Conservation (phyloP, 2,113 vertebrate genomes). For the Galbula dea region DNA sequence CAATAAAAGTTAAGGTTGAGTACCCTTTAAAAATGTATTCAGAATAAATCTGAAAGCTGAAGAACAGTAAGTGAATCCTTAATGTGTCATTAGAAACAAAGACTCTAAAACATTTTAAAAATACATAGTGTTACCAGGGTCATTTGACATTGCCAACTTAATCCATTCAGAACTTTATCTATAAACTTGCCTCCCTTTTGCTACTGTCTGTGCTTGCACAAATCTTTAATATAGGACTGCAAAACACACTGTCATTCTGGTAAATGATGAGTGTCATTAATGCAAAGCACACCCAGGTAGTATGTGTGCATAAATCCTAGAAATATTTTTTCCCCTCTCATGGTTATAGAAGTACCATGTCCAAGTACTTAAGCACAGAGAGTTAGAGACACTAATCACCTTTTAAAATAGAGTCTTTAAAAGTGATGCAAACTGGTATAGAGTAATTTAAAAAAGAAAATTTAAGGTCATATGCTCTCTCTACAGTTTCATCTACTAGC, state of each 20-base stretch:
- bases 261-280: neutral
- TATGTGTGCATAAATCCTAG: neutral
- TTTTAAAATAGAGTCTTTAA: neutral
- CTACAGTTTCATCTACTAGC: neutral
- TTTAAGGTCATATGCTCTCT: neutral
- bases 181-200: neutral
- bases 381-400: neutral
- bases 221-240: neutral
- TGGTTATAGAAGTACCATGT: neutral
- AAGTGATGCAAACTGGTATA: neutral
- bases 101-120: neutral
- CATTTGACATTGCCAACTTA: neutral
- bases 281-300: neutral
- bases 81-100: neutral
- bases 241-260: neutral
- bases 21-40: neutral
- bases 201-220: neutral
- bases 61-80: neutral
- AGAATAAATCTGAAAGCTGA: neutral
- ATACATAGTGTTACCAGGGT: neutral
- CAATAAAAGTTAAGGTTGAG: neutral
- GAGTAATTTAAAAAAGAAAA: neutral
- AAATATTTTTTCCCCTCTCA: neutral
- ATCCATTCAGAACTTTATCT: neutral
- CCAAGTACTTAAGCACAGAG: neutral